A percentile compares a stretch with the other conserved stretches of the same genome.
Evolutionary conservation across 2,888 invertebrate species (phyloP).

Genomic region (Agonum fuliginosum): DNA sequence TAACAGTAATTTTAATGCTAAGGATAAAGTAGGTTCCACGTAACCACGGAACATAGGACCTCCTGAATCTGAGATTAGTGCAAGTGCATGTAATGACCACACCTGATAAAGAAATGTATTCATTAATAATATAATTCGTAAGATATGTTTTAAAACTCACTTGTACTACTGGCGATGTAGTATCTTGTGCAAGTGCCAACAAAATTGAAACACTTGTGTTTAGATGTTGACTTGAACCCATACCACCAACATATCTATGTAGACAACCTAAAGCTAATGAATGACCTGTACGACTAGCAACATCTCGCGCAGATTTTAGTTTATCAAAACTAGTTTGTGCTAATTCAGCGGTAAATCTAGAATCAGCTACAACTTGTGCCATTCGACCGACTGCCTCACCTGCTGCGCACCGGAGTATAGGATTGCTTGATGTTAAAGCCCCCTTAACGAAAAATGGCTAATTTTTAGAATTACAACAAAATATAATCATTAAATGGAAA

Average conservation of each 20-base stretch:
- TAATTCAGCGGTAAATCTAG: constrained; percentile 90
- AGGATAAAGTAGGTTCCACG: constrained; percentile 93
- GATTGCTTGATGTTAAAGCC: constrained; percentile 84
- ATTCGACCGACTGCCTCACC: constrained; percentile 96
- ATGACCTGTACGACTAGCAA: constrained; percentile 89
- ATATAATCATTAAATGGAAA: constrained; percentile 46
- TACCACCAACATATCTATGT: constrained; percentile 95
- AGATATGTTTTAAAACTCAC: constrained; percentile 66
- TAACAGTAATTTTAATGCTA: constrained; percentile 91
- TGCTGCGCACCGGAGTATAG: constrained; percentile 92
- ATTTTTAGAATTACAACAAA: not conserved
- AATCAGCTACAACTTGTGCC: constrained; percentile 91
- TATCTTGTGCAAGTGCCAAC: constrained; percentile 94
- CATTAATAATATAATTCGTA: not conserved
- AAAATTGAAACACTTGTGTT: constrained; percentile 96
- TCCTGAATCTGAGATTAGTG: constrained; percentile 96
- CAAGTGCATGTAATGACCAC: constrained; percentile 97
- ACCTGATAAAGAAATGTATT: constrained; percentile 76
- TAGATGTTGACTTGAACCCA: constrained; percentile 96
- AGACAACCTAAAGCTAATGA: constrained; percentile 96
- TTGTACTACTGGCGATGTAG: constrained; percentile 95
- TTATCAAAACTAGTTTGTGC: constrained; percentile 93
- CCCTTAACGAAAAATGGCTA: constrained; percentile 72
- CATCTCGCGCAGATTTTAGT: constrained; percentile 90
- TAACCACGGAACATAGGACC: constrained; percentile 99